Evolutionary conservation across 2,888 invertebrate species (phyloP).

Genomic region (Iphiclides podalirius): DNA sequence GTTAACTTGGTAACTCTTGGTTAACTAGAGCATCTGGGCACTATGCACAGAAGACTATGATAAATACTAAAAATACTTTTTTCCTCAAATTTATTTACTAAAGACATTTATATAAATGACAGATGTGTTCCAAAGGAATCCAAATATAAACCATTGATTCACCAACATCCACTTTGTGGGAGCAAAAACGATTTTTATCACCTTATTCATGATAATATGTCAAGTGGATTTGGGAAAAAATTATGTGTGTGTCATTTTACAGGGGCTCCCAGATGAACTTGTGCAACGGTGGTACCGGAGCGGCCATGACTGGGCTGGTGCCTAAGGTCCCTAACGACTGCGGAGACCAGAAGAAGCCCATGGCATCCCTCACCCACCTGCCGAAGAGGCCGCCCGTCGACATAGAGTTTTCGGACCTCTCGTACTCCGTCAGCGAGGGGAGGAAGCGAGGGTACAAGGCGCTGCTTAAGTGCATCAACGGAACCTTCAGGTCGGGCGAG

Average conservation of each 20-base stretch:
- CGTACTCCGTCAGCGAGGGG: conserved; percentile 93
- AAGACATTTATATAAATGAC: no score
- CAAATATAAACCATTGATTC: no score
- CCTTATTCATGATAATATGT: no score
- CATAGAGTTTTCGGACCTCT: conserved; percentile 92
- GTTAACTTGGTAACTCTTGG: no score
- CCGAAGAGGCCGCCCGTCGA: conserved; percentile 94
- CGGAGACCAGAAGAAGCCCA: conserved; percentile 86
- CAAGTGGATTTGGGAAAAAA: no score
- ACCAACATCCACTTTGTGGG: no score
- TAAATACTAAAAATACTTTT: no score
- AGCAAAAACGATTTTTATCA: no score
- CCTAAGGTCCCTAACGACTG: conserved; percentile 87
- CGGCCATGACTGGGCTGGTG: conserved; percentile 73
- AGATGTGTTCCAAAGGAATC: no score
- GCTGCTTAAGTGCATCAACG: conserved; percentile 92
- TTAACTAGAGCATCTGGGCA: no score
- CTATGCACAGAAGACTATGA: no score
- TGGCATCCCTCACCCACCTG: conserved; percentile 88
- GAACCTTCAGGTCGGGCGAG: conserved; percentile 93
- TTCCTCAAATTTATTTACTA: no score
- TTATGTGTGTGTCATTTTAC: conserved; percentile 44
- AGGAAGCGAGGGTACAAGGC: conserved; percentile 90
- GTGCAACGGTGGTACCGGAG: conserved; percentile 81
- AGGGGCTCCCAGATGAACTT: conserved; percentile 87